Percentiles rank a stretch among this genome's conserved stretches.
Evolutionary conservation across 2,888 invertebrate genomes (phyloP).

Genomic region (Conchocele bisecta): DNA sequence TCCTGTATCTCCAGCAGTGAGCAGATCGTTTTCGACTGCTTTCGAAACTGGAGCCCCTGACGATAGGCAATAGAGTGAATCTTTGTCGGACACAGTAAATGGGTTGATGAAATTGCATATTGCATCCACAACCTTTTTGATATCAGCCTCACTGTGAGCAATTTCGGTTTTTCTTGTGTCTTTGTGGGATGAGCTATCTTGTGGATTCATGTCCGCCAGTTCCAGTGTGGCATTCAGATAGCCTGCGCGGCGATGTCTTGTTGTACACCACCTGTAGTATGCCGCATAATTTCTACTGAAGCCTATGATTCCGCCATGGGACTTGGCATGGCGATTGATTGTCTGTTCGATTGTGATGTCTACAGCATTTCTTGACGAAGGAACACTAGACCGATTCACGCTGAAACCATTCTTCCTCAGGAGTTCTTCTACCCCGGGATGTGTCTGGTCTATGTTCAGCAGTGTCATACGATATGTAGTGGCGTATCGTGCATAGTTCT

Average conservation of each 20-base stretch:
- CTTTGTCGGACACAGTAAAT: neutral
- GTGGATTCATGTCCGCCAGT: neutral
- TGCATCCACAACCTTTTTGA: neutral
- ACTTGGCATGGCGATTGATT: constrained; percentile 32
- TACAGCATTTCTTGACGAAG: constrained; percentile 21
- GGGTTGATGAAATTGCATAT: neutral
- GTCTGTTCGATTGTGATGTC: constrained; percentile 38
- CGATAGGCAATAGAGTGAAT: neutral
- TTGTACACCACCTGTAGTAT: constrained; percentile 26
- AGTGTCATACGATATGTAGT: too few relatives aligned
- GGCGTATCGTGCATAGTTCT: too few relatives aligned
- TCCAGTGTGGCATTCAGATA: constrained; percentile 7
- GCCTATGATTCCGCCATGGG: constrained; percentile 15
- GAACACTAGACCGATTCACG: constrained; percentile 33
- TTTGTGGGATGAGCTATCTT: neutral
- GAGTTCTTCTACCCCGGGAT: constrained; percentile 19
- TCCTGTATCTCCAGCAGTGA: neutral
- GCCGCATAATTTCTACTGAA: constrained; percentile 22
- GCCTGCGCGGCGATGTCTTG: neutral
- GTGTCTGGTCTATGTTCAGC: too few relatives aligned
- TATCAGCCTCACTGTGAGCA: neutral
- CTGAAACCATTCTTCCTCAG: constrained; percentile 30
- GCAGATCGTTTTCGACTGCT: neutral
- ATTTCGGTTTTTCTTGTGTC: neutral
- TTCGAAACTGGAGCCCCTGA: neutral